A percentile compares a stretch with the other conserved stretches of the same genome.
These are phyloP conservation scores for Lineus longissimus DNA, from an alignment of 1,140 invertebrate species.

Conservation along the genomic window DNA sequence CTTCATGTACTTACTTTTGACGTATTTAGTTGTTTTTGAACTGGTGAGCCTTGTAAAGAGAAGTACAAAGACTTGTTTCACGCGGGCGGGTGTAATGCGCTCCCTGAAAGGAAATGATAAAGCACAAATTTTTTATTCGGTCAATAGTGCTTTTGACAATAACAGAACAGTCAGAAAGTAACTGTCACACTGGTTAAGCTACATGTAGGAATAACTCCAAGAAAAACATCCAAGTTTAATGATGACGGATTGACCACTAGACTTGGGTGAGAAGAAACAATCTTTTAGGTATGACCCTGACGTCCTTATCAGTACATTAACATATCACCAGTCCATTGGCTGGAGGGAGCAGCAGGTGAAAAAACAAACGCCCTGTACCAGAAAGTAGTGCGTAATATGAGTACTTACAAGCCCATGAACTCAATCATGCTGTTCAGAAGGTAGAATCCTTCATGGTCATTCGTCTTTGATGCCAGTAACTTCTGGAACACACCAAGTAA, in stretches of 20 bases:
- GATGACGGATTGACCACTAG: slow-evolving; percentile 5
- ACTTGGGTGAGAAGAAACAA: neutral
- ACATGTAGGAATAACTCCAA: too few species aligned
- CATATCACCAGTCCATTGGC: too few species aligned
- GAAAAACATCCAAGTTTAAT: too few species aligned
- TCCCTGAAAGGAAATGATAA: slow-evolving; percentile 39
- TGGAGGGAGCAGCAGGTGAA: too few species aligned
- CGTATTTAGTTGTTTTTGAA: slow-evolving; percentile 91
- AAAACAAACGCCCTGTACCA: too few species aligned
- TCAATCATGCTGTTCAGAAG: slow-evolving; percentile 80
- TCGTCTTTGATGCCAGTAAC: slow-evolving; percentile 87
- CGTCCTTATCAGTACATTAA: too few species aligned
- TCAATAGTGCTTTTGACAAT: too few species aligned
- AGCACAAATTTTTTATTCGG: too few species aligned
- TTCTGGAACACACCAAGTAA: slow-evolving; percentile 95
- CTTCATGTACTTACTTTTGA: slow-evolving; percentile 62
- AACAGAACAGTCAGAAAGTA: too few species aligned
- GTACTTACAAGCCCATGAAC: slow-evolving; percentile 68
- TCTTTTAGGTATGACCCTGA: neutral
- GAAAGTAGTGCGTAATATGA: too few species aligned
- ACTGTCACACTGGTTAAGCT: too few species aligned
- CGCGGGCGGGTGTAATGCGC: too few species aligned
- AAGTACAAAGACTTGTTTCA: slow-evolving; percentile 85
- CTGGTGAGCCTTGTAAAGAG: slow-evolving; percentile 87
- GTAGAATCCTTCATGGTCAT: slow-evolving; percentile 95